Evolutionary conservation across 1,140 invertebrate genomes (phyloP), one percentile per base, ranked within the genome.

Genomic region (Cydia splendana): DNA sequence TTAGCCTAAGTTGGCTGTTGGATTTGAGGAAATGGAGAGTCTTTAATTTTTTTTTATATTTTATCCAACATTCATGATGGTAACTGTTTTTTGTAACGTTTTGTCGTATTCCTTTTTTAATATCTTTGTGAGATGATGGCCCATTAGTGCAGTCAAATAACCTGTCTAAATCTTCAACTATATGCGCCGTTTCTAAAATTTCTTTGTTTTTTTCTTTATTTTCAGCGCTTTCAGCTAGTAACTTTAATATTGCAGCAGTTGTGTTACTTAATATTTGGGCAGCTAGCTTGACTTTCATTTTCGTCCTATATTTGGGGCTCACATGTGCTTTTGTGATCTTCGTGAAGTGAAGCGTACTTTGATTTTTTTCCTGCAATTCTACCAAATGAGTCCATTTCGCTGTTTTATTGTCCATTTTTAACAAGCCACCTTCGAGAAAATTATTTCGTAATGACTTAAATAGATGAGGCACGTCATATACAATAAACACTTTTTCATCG

Each of bases 131-230:
- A 13, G 75, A 78, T 4, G 77, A 7, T 28, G 81, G 78, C 18
- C 78, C 81, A 76, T 81, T 83, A 1, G 79, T 81, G 15, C 34
- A 78, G 77, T 80, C 79, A 48, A 83, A 81, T 34, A 80, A 28
- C 38, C 34, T 67, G 67, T 81, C 77, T 7, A 81, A 34, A 9
- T 75, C n/a, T 74, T 80, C 75, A 18, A 80, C 30, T 24, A 82
- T 28, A 4, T 77, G 7, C 65, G 78, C 82, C 51, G 80, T 83
- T 34, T 80, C 42, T 28, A 76, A 51, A n/a, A 80, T 76, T 76
- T 80, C 78, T 74, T 65, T 20, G 30, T 12, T 38, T 74, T 78
- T 75, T 5, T 5, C 62, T 15, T 74, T 9, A n/a, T 78, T 38
- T 57, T 45, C 53, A 30, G 51, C 53, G 1, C 4, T 76, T 69